Conservation (phyloP, 2,113 vertebrate genomes). For the Otocyon megalotis region DNA sequence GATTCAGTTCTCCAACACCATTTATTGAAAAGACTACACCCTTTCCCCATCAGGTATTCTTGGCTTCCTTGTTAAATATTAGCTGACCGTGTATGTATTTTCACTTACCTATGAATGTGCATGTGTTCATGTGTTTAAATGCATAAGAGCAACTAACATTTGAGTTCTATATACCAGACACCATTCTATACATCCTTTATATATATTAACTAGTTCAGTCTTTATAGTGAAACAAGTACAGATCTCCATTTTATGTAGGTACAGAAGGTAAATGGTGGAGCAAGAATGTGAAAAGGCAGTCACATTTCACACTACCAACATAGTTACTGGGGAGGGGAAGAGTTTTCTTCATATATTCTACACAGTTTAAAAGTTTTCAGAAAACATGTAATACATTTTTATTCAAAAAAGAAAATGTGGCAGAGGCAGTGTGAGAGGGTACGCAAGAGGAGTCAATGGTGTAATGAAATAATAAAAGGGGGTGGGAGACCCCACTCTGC, state of each 20-base stretch:
- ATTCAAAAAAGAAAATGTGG: background rate
- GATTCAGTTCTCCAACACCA: background rate
- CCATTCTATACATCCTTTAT: background rate
- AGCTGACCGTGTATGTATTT: background rate
- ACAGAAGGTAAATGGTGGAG: background rate
- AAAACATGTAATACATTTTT: background rate
- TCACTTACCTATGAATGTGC: background rate
- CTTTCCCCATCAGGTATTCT: background rate
- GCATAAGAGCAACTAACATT: background rate
- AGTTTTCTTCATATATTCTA: background rate
- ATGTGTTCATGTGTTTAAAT: background rate
- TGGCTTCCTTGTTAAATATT: background rate
- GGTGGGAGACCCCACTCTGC: background rate
- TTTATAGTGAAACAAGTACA: background rate
- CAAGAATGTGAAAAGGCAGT: background rate
- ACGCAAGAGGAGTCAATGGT: background rate
- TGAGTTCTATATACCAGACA: background rate
- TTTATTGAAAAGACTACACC: background rate
- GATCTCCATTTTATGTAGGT: background rate
- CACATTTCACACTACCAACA: background rate
- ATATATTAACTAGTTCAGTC: background rate
- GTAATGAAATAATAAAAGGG: background rate
- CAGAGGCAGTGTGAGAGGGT: background rate
- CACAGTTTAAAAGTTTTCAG: background rate
- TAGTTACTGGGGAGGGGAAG: background rate